These are phyloP conservation scores for Oreochromis spilurus DNA, from an alignment of 2,113 vertebrate species.

Conservation along the genomic window DNA sequence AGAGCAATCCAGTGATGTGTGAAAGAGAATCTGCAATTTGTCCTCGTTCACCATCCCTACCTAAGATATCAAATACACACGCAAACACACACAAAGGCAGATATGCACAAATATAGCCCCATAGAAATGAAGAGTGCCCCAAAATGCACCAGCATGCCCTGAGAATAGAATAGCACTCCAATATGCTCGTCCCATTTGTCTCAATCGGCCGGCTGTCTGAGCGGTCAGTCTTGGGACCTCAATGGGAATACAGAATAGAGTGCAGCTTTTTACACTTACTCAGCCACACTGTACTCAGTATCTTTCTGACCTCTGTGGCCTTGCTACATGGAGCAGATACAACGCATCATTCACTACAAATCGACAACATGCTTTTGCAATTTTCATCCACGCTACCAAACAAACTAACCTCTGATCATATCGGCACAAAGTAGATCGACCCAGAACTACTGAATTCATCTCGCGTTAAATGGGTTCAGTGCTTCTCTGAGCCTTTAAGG, in stretches of 20 bases:
- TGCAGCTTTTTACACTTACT: constrained; percentile 62
- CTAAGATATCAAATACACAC: constrained; percentile 25
- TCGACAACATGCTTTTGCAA: not conserved
- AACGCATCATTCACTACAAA: constrained; percentile 8
- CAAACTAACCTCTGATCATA: not conserved
- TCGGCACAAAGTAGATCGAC: not conserved
- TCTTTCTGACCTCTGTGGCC: constrained; percentile 48
- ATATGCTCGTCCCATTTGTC: constrained; percentile 62
- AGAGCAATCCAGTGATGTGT: constrained; percentile 51
- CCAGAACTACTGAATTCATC: not conserved
- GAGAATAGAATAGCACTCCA: constrained; percentile 45
- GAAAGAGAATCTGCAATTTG: constrained; percentile 54
- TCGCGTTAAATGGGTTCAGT: not conserved
- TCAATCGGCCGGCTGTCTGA: constrained; percentile 60
- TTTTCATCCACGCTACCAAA: not conserved
- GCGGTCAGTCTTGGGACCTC: constrained; percentile 57
- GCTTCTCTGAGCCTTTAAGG: not conserved
- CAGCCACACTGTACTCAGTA: constrained; percentile 40
- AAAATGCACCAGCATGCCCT: constrained; percentile 40
- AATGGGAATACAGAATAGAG: constrained; percentile 59
- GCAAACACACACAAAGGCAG: not conserved
- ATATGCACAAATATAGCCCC: not conserved
- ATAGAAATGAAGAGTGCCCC: constrained; percentile 17
- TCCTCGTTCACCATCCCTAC: constrained; percentile 33
- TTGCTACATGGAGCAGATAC: constrained; percentile 30